Conservation (phyloP, 2,113 vertebrate species). For the Gallinago undulata region DNA sequence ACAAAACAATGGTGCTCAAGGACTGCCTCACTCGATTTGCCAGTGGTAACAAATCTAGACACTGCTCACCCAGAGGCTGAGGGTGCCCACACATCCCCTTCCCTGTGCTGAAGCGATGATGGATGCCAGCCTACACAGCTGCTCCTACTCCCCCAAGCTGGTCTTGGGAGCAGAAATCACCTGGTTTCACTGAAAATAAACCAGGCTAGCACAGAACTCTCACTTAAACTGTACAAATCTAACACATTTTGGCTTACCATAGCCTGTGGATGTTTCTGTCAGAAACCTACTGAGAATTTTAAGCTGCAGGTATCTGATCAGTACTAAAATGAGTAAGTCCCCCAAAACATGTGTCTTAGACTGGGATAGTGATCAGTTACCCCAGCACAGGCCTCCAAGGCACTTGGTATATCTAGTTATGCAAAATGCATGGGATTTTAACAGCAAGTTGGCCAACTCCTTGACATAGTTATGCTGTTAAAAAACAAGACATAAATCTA, state of each 20-base stretch:
- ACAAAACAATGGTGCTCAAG: not conserved
- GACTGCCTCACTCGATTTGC: not conserved
- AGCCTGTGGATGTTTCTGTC: not conserved
- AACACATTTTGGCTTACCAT: not conserved
- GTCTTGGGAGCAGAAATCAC: not conserved
- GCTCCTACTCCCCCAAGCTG: not conserved
- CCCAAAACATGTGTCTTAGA: not conserved
- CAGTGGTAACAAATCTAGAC: not conserved
- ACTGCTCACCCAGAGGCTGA: accelerated
- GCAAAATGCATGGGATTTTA: not conserved
- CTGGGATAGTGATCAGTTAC: not conserved
- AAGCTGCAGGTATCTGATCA: not conserved
- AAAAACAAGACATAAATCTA: not conserved
- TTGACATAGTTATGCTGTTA: not conserved
- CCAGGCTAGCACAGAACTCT: not conserved
- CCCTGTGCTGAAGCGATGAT: not conserved
- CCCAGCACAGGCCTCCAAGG: not conserved
- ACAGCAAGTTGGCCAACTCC: not conserved
- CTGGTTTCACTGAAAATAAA: not conserved
- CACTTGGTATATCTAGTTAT: not conserved
- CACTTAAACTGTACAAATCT: not conserved
- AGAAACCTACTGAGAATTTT: not conserved
- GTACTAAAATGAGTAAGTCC: not conserved
- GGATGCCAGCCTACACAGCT: not conserved
- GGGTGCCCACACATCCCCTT: not conserved